phyloP scores from a whole-genome alignment of 2,113 vertebrate genomes.

The Calypte anna region DNA sequence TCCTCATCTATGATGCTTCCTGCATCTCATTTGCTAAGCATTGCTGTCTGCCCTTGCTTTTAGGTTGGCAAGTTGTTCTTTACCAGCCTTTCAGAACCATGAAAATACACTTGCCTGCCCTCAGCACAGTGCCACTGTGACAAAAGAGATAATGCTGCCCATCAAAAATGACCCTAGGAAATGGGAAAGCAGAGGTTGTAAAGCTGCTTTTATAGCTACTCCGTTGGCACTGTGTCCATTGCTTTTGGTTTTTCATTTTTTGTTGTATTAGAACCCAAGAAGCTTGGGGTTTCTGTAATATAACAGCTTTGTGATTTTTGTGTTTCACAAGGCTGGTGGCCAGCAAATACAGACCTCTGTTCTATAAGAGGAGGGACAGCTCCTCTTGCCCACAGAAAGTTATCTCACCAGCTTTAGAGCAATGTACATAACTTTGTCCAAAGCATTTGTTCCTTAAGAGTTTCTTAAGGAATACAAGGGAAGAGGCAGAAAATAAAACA shows the following conservation, averaged over 20 bases:
- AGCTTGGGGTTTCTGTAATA: not conserved
- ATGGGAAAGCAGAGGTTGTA: conserved; percentile 37
- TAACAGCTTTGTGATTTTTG: not conserved
- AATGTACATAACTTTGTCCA: not conserved
- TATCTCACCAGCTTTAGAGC: not conserved
- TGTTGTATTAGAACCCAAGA: not conserved
- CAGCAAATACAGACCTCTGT: not conserved
- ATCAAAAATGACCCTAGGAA: conserved; percentile 56
- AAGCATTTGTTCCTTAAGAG: not conserved
- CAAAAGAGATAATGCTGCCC: conserved; percentile 45
- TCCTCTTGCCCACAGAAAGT: not conserved
- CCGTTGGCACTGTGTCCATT: not conserved
- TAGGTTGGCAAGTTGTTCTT: conserved; percentile 23
- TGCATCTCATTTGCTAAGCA: not conserved
- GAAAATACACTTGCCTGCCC: conserved; percentile 44
- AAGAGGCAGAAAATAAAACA: not conserved
- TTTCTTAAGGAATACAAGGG: not conserved
- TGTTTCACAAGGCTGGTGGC: not conserved
- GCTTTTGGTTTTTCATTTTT: not conserved
- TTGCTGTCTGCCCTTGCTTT: conserved; percentile 37
- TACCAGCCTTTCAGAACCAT: conserved; percentile 19
- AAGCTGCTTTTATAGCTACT: conserved; percentile 44
- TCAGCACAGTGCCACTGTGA: not conserved
- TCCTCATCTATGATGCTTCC: not conserved
- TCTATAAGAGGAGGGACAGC: not conserved